A percentile compares a stretch with the other conserved stretches of the same genome.
Evolutionary conservation across 2,797 vertebrate genomes (phyloP).

Genomic region (Sternotherus odoratus): DNA sequence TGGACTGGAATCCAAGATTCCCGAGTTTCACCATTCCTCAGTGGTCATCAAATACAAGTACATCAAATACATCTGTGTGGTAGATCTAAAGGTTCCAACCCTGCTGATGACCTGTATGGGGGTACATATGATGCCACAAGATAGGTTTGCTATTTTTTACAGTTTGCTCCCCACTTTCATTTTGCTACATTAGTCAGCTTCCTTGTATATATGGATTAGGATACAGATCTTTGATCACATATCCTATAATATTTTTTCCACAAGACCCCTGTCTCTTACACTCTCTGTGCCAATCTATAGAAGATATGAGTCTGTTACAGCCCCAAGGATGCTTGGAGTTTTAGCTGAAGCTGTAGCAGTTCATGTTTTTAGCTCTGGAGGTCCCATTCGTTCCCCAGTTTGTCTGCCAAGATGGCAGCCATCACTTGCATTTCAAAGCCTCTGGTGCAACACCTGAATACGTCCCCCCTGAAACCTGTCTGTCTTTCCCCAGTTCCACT

Average conservation of each 20-base stretch:
- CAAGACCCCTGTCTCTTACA: neutral
- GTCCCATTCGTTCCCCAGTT: neutral
- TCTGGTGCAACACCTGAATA: neutral
- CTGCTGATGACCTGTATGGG: neutral
- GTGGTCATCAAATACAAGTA: neutral
- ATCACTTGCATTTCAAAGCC: neutral
- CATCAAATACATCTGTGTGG: neutral
- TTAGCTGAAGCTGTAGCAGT: neutral
- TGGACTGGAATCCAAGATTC: neutral
- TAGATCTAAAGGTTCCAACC: neutral
- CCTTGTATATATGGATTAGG: neutral
- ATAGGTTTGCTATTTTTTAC: neutral
- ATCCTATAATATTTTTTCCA: neutral
- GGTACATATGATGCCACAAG: neutral
- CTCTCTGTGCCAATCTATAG: neutral
- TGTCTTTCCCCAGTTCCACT: neutral
- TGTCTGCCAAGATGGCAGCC: neutral
- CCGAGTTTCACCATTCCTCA: neutral
- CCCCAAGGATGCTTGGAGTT: neutral
- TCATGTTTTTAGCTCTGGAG: neutral
- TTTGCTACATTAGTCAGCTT: neutral
- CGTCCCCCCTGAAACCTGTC: neutral
- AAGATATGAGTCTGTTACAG: neutral
- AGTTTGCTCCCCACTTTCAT: neutral
- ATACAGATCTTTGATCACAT: neutral